A percentile compares a stretch with the other conserved stretches of the same genome.
phyloP scores from a whole-genome alignment of 2,888 invertebrate genomes.

The Aspidapion aeneum region DNA sequence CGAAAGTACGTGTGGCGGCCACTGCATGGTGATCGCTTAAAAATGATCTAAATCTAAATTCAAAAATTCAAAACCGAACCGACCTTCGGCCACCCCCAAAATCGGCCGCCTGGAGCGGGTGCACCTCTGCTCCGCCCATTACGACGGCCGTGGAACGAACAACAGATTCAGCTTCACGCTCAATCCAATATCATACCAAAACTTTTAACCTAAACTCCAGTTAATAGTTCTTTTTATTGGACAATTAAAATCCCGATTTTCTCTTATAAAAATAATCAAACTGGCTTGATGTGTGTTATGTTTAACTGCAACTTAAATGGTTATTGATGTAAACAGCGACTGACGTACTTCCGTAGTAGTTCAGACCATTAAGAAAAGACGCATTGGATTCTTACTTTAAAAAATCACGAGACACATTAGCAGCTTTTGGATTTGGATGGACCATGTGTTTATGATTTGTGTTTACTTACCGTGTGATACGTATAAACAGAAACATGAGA shows the following conservation, averaged over 20 bases:
- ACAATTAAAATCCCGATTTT: constrained; percentile 43
- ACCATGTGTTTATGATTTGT: neutral
- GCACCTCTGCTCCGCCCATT: constrained; percentile 17
- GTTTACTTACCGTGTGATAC: neutral
- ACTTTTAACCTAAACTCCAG: constrained; percentile 32
- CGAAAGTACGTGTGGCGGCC: too few species aligned
- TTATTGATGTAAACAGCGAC: constrained; percentile 41
- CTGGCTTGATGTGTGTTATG: constrained; percentile 38
- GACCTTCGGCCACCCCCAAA: constrained; percentile 14
- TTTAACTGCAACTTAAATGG: constrained; percentile 45
- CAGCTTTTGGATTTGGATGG: neutral
- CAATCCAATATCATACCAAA: constrained; percentile 33
- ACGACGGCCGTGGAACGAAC: constrained; percentile 12
- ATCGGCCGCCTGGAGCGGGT: too few species aligned
- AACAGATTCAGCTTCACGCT: constrained; percentile 18
- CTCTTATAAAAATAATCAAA: constrained; percentile 45
- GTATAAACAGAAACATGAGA: too few species aligned
- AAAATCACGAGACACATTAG: neutral
- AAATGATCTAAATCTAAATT: too few species aligned
- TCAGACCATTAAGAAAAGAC: constrained; percentile 35
- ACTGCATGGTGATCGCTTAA: too few species aligned
- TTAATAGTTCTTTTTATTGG: constrained; percentile 41
- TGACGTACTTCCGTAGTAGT: constrained; percentile 39
- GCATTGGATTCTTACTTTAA: neutral
- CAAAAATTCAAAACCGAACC: too few species aligned